These are phyloP conservation scores for Emydocephalus ijimae DNA, from an alignment of 2,113 vertebrate genomes.

Conservation along the genomic window DNA sequence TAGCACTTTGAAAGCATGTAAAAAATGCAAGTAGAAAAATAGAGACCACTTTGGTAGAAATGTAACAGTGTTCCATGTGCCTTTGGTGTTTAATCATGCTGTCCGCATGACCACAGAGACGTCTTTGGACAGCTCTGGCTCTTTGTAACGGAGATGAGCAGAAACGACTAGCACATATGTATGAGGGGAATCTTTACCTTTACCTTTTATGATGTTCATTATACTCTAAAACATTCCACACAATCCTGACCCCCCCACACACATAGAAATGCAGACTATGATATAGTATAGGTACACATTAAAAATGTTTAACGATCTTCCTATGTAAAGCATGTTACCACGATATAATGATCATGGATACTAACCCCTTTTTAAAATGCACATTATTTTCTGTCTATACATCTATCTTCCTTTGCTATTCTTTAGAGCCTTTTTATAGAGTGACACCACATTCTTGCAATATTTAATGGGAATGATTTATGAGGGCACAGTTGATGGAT, in stretches of 20 bases:
- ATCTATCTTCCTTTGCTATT: constrained; percentile 18
- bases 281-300: background rate
- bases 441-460: background rate
- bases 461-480: constrained; percentile 39
- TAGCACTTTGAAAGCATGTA: too few relatives aligned
- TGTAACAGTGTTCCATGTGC: too few relatives aligned
- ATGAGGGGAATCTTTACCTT: too few relatives aligned
- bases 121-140: too few relatives aligned
- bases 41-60: too few relatives aligned
- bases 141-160: too few relatives aligned
- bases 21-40: too few relatives aligned
- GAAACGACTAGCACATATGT: too few relatives aligned
- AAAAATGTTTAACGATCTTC: background rate
- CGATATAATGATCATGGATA: background rate
- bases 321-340: background rate
- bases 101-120: too few relatives aligned
- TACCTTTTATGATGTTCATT: background rate
- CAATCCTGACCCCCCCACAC: background rate
- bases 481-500: constrained; percentile 32
- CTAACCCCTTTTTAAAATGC: constrained; percentile 4
- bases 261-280: background rate
- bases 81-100: too few relatives aligned
- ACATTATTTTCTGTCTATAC: background rate
- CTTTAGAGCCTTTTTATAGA: constrained; percentile 25
- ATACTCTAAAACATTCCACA: background rate